Conservation (phyloP, 2,113 vertebrate species). For the Uria aalge region DNA sequence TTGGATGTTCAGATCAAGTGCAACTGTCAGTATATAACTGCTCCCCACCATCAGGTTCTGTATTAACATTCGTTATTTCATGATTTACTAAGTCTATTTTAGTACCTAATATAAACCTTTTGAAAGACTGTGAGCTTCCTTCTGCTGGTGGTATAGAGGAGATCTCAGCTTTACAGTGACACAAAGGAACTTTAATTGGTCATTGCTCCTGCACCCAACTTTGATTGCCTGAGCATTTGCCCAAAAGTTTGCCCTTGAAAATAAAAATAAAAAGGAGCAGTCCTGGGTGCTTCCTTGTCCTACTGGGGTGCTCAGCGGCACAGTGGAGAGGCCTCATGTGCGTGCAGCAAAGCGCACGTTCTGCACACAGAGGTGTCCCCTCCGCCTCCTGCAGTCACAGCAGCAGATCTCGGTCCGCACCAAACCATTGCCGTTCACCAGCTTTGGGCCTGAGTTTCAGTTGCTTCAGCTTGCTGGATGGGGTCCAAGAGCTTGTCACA, state of each 20-base stretch:
- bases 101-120: not conserved
- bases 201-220: not conserved
- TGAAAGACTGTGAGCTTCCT: not conserved
- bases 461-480: not conserved
- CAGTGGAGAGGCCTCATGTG: accelerated
- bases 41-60: not conserved
- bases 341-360: not conserved
- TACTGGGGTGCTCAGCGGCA: not conserved
- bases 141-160: not conserved
- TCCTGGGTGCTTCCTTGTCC: not conserved
- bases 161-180: not conserved
- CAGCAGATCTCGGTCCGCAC: accelerated
- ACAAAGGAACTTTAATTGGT: not conserved
- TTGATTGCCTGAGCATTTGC: not conserved
- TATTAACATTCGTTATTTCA: not conserved
- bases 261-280: not conserved
- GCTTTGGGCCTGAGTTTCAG: not conserved
- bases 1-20: not conserved
- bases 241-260: not conserved
- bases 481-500: not conserved
- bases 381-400: not conserved
- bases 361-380: not conserved
- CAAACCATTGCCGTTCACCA: not conserved
- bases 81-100: not conserved
- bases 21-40: not conserved